Conservation (phyloP, 1,140 invertebrate genomes). For the Meloidogyne hapla region DNA sequence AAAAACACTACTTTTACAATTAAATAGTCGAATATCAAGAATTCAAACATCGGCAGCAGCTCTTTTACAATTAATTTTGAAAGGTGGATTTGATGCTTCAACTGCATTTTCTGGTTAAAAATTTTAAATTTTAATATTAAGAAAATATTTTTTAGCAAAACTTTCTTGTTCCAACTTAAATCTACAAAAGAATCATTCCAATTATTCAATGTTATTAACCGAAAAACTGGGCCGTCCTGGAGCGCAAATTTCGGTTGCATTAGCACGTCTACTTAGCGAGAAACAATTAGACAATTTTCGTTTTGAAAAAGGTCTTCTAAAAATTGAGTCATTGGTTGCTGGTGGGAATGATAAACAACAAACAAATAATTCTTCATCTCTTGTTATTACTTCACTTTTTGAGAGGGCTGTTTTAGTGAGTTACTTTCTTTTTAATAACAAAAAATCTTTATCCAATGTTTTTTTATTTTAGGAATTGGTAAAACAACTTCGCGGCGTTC, state of each 20-base stretch:
- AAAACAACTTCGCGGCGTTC: slow-evolving; percentile 82
- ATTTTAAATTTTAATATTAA: background rate
- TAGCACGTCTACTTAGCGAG: slow-evolving; percentile 54
- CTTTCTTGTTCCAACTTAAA: background rate
- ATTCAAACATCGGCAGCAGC: slow-evolving; percentile 59
- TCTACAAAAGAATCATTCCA: slow-evolving; percentile 21
- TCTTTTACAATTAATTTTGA: slow-evolving; percentile 55
- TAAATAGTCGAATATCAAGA: slow-evolving; percentile 52
- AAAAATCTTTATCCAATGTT: background rate
- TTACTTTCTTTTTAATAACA: background rate
- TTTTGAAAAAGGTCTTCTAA: slow-evolving; percentile 52
- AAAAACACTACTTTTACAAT: slow-evolving; percentile 52
- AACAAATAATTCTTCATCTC: background rate
- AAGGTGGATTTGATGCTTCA: slow-evolving; percentile 55
- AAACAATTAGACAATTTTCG: slow-evolving; percentile 41
- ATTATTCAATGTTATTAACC: slow-evolving; percentile 17
- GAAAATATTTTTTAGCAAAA: slow-evolving; percentile 9
- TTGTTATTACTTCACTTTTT: slow-evolving; percentile 37
- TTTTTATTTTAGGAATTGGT: slow-evolving; percentile 74
- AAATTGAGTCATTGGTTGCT: slow-evolving; percentile 49
- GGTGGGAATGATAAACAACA: slow-evolving; percentile 17
- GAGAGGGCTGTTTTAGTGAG: slow-evolving; percentile 50
- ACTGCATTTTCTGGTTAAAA: background rate
- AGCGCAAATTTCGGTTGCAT: slow-evolving; percentile 55
- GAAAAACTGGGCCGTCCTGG: slow-evolving; percentile 46